Percentiles rank a stretch among this genome's conserved stretches.
Conservation (phyloP, 2,113 vertebrate genomes). For the Elaphurus davidianus region DNA sequence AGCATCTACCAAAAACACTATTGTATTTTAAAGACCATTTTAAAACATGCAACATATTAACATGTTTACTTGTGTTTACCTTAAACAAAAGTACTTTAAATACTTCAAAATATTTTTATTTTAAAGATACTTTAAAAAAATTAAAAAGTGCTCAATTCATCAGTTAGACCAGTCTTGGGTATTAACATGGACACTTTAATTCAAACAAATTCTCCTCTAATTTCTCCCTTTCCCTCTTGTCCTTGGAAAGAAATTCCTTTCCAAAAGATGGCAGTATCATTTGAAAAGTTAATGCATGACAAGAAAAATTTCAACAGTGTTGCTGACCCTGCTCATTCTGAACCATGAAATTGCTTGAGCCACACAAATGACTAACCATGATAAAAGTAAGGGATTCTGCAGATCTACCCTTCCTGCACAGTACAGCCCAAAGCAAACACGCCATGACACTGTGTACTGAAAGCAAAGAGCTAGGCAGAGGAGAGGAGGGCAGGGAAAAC, state of each 20-base stretch:
- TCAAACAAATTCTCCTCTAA: not conserved
- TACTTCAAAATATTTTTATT: not conserved
- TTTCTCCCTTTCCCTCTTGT: not conserved
- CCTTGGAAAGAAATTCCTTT: not conserved
- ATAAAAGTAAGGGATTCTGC: not conserved
- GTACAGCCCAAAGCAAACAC: not conserved
- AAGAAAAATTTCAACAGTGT: constrained; percentile 23
- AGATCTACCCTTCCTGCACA: not conserved
- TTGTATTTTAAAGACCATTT: not conserved
- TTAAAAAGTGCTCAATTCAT: not conserved
- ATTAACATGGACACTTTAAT: not conserved
- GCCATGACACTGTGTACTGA: accelerated
- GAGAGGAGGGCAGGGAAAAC: not conserved
- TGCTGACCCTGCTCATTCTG: constrained; percentile 36
- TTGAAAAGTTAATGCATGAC: constrained; percentile 54
- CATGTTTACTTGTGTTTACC: not conserved
- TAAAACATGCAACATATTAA: not conserved
- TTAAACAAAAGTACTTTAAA: not conserved
- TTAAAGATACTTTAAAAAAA: not conserved
- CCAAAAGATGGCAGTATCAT: not conserved
- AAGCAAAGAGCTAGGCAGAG: not conserved
- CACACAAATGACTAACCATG: not conserved
- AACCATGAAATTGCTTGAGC: constrained; percentile 33
- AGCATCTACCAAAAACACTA: not conserved
- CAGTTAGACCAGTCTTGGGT: not conserved